These are phyloP conservation scores for Oreonectes daqikongensis DNA, from an alignment of 2,797 vertebrate species.

Conservation along the genomic window DNA sequence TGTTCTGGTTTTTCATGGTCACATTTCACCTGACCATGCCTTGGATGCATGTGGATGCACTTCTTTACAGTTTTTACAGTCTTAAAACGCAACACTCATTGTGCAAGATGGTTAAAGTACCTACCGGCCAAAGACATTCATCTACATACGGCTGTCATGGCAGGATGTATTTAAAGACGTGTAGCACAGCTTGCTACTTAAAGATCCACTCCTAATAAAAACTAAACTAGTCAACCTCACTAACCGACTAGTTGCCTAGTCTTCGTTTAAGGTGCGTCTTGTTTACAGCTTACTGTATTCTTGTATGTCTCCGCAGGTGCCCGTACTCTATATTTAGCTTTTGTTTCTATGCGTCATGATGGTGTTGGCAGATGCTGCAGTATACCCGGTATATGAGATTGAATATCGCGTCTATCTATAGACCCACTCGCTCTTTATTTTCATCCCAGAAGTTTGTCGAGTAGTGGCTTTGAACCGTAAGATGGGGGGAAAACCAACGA, in stretches of 20 bases:
- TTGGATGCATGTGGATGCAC: too few relatives aligned
- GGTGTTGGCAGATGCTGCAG: conserved; percentile 71
- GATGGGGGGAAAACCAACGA: conserved; percentile 23
- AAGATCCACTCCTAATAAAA: neutral
- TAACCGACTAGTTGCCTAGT: conserved; percentile 4
- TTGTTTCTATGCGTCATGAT: conserved; percentile 75
- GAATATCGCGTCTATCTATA: conserved; percentile 59
- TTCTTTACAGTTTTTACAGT: too few relatives aligned
- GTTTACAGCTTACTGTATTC: conserved; percentile 67
- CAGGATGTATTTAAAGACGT: neutral
- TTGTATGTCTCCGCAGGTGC: conserved; percentile 69
- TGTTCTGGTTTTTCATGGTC: too few relatives aligned
- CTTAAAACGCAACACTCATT: too few relatives aligned
- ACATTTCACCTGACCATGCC: too few relatives aligned
- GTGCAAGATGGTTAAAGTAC: neutral
- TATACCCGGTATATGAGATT: conserved; percentile 56
- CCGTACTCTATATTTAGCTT: conserved; percentile 74
- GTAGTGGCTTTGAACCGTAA: conserved; percentile 36
- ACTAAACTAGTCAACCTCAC: neutral
- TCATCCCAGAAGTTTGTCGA: conserved; percentile 45
- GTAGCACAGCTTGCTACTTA: neutral
- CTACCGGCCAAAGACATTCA: neutral
- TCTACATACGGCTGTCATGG: neutral
- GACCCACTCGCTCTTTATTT: conserved; percentile 51
- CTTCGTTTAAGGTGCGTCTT: conserved; percentile 40